These are phyloP conservation scores for Sialia sialis DNA, from an alignment of 2,113 vertebrate genomes.

Conservation along the genomic window DNA sequence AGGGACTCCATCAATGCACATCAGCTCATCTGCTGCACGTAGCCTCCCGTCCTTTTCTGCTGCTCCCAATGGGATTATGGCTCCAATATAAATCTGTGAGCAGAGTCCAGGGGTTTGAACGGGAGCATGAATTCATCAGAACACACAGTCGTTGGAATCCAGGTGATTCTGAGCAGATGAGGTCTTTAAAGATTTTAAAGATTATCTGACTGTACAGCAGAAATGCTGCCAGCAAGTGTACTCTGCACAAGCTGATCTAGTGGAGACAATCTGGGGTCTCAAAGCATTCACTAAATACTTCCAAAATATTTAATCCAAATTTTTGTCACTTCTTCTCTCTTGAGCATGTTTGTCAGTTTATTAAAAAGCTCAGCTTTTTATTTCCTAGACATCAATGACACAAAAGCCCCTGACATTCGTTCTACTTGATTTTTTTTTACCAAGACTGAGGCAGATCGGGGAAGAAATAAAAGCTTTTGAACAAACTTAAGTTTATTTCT, in stretches of 20 bases:
- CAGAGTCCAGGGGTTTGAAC: neutral
- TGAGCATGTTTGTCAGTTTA: neutral
- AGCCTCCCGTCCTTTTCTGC: conserved; percentile 94
- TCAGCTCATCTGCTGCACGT: conserved; percentile 91
- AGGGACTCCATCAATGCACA: conserved; percentile 91
- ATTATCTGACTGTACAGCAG: neutral
- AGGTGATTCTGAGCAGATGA: neutral
- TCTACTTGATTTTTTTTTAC: neutral
- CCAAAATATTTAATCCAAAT: neutral
- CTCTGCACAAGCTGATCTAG: neutral
- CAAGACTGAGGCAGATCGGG: neutral
- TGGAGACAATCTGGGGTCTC: neutral
- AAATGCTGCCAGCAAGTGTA: neutral
- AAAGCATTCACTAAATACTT: neutral
- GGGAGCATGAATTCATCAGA: neutral
- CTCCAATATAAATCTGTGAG: conserved; percentile 92
- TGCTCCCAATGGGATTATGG: conserved; percentile 92
- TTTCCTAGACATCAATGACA: neutral
- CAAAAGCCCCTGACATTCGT: neutral
- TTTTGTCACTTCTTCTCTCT: neutral
- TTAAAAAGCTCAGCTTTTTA: neutral
- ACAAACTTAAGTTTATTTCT: neutral
- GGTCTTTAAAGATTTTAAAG: neutral
- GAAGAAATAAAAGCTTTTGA: neutral
- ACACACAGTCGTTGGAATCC: neutral